Conservation (phyloP, 2,113 vertebrate genomes). For the Smithornis capensis region DNA sequence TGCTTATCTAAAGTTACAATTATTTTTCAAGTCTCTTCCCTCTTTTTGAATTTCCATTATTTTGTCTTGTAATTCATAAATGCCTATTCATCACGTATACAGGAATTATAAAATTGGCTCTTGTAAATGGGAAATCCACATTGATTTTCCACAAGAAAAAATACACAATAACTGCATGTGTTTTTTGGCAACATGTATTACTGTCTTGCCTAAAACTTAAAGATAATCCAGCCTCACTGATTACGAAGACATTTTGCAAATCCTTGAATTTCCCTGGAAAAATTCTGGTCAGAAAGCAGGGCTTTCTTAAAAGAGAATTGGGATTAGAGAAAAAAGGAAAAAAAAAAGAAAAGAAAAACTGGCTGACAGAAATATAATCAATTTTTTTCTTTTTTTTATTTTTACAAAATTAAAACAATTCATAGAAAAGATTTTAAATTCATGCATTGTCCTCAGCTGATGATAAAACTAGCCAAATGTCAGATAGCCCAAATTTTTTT, state of each 20-base stretch:
- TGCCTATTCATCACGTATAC: neutral
- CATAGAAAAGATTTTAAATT: neutral
- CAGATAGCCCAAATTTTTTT: neutral
- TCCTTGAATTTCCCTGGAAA: neutral
- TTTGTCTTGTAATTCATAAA: slow-evolving; percentile 7
- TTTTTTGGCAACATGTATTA: neutral
- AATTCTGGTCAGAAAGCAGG: neutral
- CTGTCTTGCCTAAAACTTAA: neutral
- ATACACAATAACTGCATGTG: neutral
- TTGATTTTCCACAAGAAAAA: slow-evolving; percentile 33
- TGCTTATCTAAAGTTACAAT: slow-evolving; percentile 13
- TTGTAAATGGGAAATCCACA: neutral
- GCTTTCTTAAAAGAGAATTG: neutral
- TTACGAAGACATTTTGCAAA: slow-evolving; percentile 4
- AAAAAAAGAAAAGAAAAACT: neutral
- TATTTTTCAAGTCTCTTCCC: slow-evolving; percentile 15
- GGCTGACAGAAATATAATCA: neutral
- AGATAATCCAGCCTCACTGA: neutral
- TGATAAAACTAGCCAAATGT: neutral
- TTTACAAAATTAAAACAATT: neutral
- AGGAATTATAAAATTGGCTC: slow-evolving; percentile 6
- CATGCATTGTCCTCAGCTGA: neutral
- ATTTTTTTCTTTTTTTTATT: neutral
- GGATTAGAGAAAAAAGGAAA: neutral
- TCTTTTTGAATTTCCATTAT: slow-evolving; percentile 30